These are phyloP conservation scores for Spodoptera littoralis DNA, from an alignment of 2,888 invertebrate genomes.

Conservation along the genomic window DNA sequence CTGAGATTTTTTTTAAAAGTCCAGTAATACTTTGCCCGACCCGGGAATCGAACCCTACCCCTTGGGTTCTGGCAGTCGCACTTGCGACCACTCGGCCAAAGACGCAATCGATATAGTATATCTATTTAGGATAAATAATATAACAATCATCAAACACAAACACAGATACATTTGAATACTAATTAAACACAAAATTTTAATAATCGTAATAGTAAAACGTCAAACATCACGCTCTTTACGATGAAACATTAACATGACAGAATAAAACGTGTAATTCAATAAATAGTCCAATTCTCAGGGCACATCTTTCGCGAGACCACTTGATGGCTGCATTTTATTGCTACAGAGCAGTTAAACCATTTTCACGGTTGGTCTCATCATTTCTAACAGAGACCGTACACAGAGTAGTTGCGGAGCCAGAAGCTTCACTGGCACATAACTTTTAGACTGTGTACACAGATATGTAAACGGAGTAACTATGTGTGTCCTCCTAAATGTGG, in stretches of 20 bases:
- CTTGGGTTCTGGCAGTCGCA: too few species aligned
- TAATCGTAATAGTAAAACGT: conserved; percentile 29
- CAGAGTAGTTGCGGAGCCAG: conserved; percentile 34
- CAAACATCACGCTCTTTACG: conserved; percentile 49
- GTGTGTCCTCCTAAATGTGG: not conserved
- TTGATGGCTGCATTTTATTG: conserved; percentile 71
- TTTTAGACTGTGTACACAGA: not conserved
- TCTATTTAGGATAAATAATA: too few species aligned
- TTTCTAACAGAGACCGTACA: conserved; percentile 45
- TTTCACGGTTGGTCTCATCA: conserved; percentile 62
- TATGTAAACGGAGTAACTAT: conserved; percentile 4
- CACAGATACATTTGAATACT: too few species aligned
- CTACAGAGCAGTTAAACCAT: conserved; percentile 65
- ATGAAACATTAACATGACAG: conserved; percentile 45
- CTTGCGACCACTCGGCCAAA: too few species aligned
- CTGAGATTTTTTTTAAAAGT: too few species aligned
- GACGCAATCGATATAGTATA: too few species aligned
- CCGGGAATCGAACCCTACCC: too few species aligned
- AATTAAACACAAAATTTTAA: conserved; percentile 23
- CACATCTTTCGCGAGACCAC: conserved; percentile 61
- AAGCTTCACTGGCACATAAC: conserved; percentile 19
- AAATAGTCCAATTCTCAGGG: conserved; percentile 61
- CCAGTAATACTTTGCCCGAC: too few species aligned
- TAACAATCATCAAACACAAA: too few species aligned
- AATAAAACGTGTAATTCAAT: conserved; percentile 62